phyloP scores from a whole-genome alignment of 2,888 invertebrate species.

The Microplitis deprimator region DNA sequence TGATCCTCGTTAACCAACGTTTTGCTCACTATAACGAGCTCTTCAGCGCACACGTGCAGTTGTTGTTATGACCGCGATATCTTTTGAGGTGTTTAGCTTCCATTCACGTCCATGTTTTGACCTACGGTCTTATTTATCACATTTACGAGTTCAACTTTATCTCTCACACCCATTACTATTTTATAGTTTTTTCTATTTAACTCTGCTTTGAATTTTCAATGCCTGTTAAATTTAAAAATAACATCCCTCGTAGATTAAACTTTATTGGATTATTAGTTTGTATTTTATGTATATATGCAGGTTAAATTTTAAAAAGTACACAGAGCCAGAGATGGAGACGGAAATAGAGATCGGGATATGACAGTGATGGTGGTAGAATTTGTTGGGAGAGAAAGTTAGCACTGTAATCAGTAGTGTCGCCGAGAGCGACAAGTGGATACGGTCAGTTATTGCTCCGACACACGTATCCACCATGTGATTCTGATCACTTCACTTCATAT shows the following conservation, averaged over 20 bases:
- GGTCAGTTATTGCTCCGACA: constrained; percentile 17
- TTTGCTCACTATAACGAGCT: constrained; percentile 32
- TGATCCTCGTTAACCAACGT: constrained; percentile 34
- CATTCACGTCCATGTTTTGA: not conserved
- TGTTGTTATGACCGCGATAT: constrained; percentile 19
- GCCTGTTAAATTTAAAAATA: too few species aligned
- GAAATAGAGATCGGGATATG: constrained; percentile 17
- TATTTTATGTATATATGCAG: too few species aligned
- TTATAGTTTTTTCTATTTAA: too few species aligned
- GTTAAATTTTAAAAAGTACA: not conserved
- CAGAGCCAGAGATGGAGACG: constrained; percentile 15
- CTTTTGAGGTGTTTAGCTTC: constrained; percentile 29
- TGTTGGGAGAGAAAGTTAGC: not conserved
- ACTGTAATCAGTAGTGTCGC: constrained; percentile 12
- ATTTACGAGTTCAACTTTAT: not conserved
- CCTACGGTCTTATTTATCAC: not conserved
- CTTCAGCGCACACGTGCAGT: constrained; percentile 11
- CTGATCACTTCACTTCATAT: not conserved
- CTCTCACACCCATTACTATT: not conserved
- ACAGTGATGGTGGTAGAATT: not conserved
- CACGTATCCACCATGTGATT: constrained; percentile 1
- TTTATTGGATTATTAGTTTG: too few species aligned
- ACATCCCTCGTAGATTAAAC: too few species aligned
- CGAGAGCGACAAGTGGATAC: not conserved
- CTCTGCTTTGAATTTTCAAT: too few species aligned